These are phyloP conservation scores for Cyprichromis sp. DNA, from an alignment of 2,113 vertebrate genomes.

Conservation along the genomic window DNA sequence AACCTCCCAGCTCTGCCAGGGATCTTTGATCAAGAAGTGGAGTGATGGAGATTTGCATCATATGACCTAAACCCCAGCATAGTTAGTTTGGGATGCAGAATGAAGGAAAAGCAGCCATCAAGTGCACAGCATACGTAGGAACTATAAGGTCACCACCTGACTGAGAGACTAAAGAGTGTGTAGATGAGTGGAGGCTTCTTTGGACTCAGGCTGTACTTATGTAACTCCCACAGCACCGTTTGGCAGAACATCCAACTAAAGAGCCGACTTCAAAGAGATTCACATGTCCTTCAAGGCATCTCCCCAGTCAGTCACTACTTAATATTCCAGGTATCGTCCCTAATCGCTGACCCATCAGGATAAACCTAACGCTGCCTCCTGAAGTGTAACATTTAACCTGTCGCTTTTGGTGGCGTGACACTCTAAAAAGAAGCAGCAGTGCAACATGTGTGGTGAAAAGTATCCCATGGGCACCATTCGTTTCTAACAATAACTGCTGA, in stretches of 20 bases:
- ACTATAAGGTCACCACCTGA: background rate
- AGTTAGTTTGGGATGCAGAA: background rate
- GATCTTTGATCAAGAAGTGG: background rate
- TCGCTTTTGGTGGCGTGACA: background rate
- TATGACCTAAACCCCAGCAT: background rate
- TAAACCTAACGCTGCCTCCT: background rate
- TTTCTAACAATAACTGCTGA: conserved; percentile 62
- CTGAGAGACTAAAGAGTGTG: background rate
- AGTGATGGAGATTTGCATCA: background rate
- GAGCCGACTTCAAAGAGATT: background rate
- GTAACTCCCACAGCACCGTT: background rate
- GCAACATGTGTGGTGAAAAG: conserved; percentile 23
- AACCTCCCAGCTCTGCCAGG: background rate
- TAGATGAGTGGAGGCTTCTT: background rate
- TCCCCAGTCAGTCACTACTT: background rate
- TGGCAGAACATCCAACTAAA: background rate
- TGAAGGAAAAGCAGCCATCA: background rate
- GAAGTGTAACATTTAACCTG: background rate
- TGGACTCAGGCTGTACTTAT: background rate
- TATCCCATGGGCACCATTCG: conserved; percentile 39
- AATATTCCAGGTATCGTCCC: background rate
- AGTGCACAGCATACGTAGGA: background rate
- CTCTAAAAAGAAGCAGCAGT: conserved; percentile 4
- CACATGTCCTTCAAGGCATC: background rate
- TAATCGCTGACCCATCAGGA: background rate